These are phyloP conservation scores for Whitmania pigra DNA, from an alignment of 1,140 invertebrate genomes.

Conservation along the genomic window DNA sequence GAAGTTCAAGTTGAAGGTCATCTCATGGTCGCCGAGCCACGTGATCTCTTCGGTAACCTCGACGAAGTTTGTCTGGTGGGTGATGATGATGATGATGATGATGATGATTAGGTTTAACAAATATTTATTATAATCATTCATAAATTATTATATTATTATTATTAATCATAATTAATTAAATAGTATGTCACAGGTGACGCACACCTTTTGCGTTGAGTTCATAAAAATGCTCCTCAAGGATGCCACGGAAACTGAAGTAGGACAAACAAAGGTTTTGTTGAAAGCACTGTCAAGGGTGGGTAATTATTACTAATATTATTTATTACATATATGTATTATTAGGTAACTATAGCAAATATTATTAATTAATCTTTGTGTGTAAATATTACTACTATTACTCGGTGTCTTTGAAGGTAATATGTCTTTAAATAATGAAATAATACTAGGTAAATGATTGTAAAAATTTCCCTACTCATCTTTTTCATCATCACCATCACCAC, in stretches of 20 bases:
- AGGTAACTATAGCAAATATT: no score
- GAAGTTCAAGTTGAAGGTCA: conserved; percentile 58
- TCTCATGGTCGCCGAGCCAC: conserved; percentile 56
- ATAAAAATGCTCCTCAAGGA: conserved; percentile 49
- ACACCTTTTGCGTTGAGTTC: conserved; percentile 58
- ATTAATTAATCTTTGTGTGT: no score
- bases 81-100: conserved; percentile 22
- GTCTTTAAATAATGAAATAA: no score
- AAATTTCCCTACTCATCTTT: no score
- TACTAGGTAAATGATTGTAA: no score
- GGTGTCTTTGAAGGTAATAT: no score
- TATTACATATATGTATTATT: no score
- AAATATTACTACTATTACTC: no score
- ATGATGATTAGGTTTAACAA: neutral
- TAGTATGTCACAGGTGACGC: conserved; percentile 47
- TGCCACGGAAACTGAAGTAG: conserved; percentile 43
- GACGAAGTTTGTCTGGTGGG: conserved; percentile 56
- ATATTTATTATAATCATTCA: neutral
- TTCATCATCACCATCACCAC: no score
- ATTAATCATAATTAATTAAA: neutral
- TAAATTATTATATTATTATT: neutral
- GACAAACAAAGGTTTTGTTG: conserved; percentile 48
- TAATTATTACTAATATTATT: neutral
- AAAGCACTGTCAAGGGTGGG: conserved; percentile 52
- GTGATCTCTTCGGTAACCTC: conserved; percentile 56